Conservation (phyloP, 2,888 invertebrate species). For the Morpho deidamia region DNA sequence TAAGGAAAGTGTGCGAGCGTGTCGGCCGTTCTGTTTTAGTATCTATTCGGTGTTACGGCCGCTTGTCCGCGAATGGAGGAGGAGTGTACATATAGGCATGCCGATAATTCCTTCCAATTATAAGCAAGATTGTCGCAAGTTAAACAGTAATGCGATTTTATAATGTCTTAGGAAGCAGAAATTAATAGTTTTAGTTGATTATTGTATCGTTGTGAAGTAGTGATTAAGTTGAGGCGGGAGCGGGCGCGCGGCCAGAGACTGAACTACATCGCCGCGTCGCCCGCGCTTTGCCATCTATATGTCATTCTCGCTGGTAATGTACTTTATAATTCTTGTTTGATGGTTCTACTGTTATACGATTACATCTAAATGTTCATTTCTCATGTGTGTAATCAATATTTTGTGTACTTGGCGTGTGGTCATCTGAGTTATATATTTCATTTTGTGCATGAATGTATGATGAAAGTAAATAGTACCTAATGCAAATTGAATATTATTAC, state of each 20-base stretch:
- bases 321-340: constrained; percentile 64
- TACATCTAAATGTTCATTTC: constrained; percentile 54
- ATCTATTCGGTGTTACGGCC: constrained; percentile 18
- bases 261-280: constrained; percentile 55
- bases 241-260: constrained; percentile 67
- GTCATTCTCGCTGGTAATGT: constrained; percentile 54
- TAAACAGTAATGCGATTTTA: constrained; percentile 48
- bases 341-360: constrained; percentile 66
- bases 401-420: constrained; percentile 65
- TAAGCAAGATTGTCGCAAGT: constrained; percentile 49
- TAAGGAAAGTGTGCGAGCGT: constrained; percentile 14
- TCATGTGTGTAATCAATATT: constrained; percentile 66
- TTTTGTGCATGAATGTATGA: constrained; percentile 33
- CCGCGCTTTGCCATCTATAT: constrained; percentile 56
- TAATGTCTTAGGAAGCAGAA: constrained; percentile 64
- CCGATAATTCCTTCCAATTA: constrained; percentile 68
- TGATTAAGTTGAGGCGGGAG: constrained; percentile 61
- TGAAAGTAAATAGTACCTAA: constrained; percentile 6
- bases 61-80: constrained; percentile 32
- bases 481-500: constrained; percentile 1
- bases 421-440: constrained; percentile 51
- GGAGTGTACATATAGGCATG: constrained; percentile 63
- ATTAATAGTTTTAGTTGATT: constrained; percentile 69
- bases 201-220: constrained; percentile 75
- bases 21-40: constrained; percentile 17